Conservation (phyloP, 2,888 invertebrate species). For the Anoplius nigerrimus region DNA sequence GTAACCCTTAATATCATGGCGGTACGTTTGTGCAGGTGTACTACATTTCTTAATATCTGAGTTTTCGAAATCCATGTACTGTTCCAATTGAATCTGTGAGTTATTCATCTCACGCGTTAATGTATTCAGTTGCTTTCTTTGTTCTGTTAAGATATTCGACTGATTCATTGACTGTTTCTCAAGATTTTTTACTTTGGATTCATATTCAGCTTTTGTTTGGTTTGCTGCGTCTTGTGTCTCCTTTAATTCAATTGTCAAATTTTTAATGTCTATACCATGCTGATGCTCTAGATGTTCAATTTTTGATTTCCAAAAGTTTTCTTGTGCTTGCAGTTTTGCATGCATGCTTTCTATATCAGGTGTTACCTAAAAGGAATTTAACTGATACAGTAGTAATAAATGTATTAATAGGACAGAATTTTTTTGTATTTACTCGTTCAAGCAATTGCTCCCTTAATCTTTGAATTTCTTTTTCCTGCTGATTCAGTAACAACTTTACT, state of each 20-base stretch:
- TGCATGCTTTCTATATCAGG: slow-evolving; percentile 65
- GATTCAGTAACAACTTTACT: slow-evolving; percentile 75
- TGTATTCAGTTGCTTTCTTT: slow-evolving; percentile 59
- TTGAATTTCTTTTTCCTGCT: slow-evolving; percentile 77
- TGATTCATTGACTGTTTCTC: slow-evolving; percentile 62
- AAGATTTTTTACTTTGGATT: slow-evolving; percentile 63
- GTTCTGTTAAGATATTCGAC: slow-evolving; percentile 58
- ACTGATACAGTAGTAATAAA: slow-evolving; percentile 3
- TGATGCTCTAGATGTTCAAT: slow-evolving; percentile 67
- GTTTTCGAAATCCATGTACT: slow-evolving; percentile 13
- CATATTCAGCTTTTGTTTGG: slow-evolving; percentile 63
- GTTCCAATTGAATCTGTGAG: slow-evolving; percentile 32
- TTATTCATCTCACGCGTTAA: slow-evolving; percentile 41
- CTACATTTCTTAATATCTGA: background rate
- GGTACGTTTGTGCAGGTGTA: background rate
- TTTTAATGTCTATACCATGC: slow-evolving; percentile 66
- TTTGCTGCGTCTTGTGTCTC: slow-evolving; percentile 61
- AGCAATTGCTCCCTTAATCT: slow-evolving; percentile 76
- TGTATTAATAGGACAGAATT: background rate
- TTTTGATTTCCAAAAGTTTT: slow-evolving; percentile 68
- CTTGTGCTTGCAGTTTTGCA: slow-evolving; percentile 63
- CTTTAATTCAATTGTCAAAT: slow-evolving; percentile 64
- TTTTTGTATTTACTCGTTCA: slow-evolving; percentile 54
- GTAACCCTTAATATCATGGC: background rate
- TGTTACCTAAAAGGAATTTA: slow-evolving; percentile 50